phyloP scores from a whole-genome alignment of 2,888 invertebrate species.

The Cerceris ruficornis region DNA sequence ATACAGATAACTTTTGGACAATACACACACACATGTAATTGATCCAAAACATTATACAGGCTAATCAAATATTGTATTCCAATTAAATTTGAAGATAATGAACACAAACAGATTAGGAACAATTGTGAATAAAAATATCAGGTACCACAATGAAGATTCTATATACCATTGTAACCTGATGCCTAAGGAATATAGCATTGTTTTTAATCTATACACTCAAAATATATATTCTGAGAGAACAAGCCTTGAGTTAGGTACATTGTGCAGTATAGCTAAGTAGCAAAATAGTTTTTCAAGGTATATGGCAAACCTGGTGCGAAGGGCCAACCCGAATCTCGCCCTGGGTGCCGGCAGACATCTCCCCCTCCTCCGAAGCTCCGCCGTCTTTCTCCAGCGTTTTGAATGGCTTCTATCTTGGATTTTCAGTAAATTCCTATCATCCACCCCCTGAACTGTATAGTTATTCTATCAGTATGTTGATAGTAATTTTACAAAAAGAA shows the following conservation, averaged over 20 bases:
- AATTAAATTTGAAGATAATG: slow-evolving; percentile 4
- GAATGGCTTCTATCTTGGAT: slow-evolving; percentile 78
- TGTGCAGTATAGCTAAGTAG: slow-evolving; percentile 77
- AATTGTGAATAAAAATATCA: slow-evolving; percentile 33
- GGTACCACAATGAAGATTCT: slow-evolving; percentile 19
- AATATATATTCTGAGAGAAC: slow-evolving; percentile 57
- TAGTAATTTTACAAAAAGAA: slow-evolving; percentile 47
- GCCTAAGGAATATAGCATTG: slow-evolving; percentile 23
- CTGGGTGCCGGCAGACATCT: slow-evolving; percentile 86
- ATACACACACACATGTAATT: slow-evolving; percentile 18
- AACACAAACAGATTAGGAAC: slow-evolving; percentile 11
- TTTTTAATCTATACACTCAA: slow-evolving; percentile 40
- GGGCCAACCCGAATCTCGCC: slow-evolving; percentile 91
- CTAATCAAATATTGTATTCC: slow-evolving; percentile 12
- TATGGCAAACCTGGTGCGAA: slow-evolving; percentile 86
- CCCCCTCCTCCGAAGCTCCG: slow-evolving; percentile 81
- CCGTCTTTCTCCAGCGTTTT: slow-evolving; percentile 81
- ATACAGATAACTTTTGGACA: neutral
- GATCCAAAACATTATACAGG: slow-evolving; percentile 5
- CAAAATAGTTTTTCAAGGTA: slow-evolving; percentile 74
- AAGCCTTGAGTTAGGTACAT: slow-evolving; percentile 77
- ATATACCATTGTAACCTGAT: slow-evolving; percentile 33
- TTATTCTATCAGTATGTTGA: slow-evolving; percentile 70
- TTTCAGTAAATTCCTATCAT: slow-evolving; percentile 80
- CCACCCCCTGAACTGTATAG: slow-evolving; percentile 79